phyloP scores from a whole-genome alignment of 2,113 vertebrate genomes.

The Alces alces region DNA sequence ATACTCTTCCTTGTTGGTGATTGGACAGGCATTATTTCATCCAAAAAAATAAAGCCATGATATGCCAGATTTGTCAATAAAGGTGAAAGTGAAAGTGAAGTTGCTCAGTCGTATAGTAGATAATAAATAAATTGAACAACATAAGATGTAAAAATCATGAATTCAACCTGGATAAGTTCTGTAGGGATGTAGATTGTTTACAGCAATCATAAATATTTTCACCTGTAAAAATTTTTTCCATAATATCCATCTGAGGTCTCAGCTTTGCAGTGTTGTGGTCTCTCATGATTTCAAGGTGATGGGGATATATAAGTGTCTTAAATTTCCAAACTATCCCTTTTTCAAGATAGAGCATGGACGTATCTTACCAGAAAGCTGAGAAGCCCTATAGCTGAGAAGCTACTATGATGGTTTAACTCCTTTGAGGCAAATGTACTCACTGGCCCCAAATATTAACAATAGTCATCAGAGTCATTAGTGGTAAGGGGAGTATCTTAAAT shows the following conservation, averaged over 20 bases:
- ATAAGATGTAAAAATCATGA: not conserved
- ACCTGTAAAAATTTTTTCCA: not conserved
- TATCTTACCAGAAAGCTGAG: not conserved
- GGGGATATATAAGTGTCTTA: not conserved
- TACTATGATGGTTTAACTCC: not conserved
- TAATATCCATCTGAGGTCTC: not conserved
- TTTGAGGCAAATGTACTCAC: not conserved
- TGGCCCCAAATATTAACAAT: not conserved
- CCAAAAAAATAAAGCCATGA: not conserved
- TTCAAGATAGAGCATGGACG: not conserved
- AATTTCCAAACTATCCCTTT: not conserved
- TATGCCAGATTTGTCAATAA: not conserved
- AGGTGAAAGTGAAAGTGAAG: not conserved
- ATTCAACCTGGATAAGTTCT: not conserved
- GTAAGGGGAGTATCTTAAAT: not conserved
- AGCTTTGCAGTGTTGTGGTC: not conserved
- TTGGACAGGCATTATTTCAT: not conserved
- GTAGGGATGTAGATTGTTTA: not conserved
- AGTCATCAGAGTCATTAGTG: not conserved
- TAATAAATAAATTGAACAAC: not conserved
- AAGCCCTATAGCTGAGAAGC: not conserved
- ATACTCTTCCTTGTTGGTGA: not conserved
- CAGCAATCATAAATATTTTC: not conserved
- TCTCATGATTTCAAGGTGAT: not conserved
- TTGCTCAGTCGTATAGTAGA: not conserved